Base-by-base conservation (phyloP, 2,888 invertebrate species). In the Leucozona laternaria region DNA sequence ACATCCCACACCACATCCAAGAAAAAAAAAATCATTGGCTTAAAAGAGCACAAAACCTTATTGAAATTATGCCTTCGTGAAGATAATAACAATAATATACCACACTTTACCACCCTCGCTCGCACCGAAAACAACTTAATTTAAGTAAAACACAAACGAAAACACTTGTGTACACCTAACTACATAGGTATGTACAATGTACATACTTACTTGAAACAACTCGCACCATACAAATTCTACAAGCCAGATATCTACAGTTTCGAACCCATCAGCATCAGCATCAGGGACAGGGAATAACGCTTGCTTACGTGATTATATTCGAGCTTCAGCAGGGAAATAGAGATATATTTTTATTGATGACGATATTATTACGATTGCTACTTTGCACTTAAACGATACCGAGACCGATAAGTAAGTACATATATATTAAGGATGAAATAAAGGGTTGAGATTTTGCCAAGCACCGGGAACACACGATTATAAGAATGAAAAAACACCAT, bases 61-160 rank as follows among this genome's bases (percentile, higher is more conserved):
- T 78, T 62, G 72, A 53, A 82, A 78, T 78, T 58, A 82, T 78
- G 53, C 25, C 68, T 68, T 45, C 13, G 64, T 58, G 43, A 73
- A 34, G 17, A 68, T 66, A 70, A 79, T 55, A 79, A 83, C 64
- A 75, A 79, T 75, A 83, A 75, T 64, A 75, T 79, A 79, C 79
- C 83, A 79, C 58, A 83, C 78, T 79, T 68, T 40, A 53, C 45
- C 58, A 58, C 58, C 37, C 55, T 55, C 37, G 13, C 34, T 15
- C 34, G 1, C 20, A 20, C 34, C 37, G 4, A 48, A 73, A 73
- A 55, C 70, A 64, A 64, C 57, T 57, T 70, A 70, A 79, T 75
- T 40, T 70, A 31, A 70, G 75, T 72, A 66, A 71, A 68, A 58
- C 7, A 82, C 78, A 82, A 78, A 72, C 43, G 57, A 58, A 75